Evolutionary conservation across 1,140 invertebrate species (phyloP), one percentile per base, ranked within the genome.

Genomic region (Zaprionus taronus): DNA sequence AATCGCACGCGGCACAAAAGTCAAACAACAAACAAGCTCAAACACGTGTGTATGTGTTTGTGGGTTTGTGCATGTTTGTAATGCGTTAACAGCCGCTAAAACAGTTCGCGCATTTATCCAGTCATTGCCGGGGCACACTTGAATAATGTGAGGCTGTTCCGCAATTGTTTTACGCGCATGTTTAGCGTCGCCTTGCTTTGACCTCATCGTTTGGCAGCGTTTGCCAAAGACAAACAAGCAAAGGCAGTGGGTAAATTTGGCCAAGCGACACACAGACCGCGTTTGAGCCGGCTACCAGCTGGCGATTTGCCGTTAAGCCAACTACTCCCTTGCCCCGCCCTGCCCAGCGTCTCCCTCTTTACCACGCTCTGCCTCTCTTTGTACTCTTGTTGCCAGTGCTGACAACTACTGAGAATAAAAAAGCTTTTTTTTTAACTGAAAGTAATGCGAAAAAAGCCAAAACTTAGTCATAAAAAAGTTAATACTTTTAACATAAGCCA

Each of bases 91-190:
- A 63, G 70, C 17, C 56, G 66, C 57, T 17, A 44, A 77, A 72
- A 56, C 36, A 53, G 49, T 56, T 62, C 41, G 51, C 70, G 66
- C 61, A 72, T 65, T 11, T 56, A 51, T 51, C 20, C 20, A 49
- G 14, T 62, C 47, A 36, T 61, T 57, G 64, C 38, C 67, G 58
- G 58, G 65, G 44, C 64, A 63, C 34, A 85, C 63, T 38, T 26
- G 24, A 71, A 72, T 81, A 83, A 87, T 87, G 75, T 80, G 77
- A 57, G 72, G 80, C 69, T 80, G 80, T 86, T 87, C 83, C 83
- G 83, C 80, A 87, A 86, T 83, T 87, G 79, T 82, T 87, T 83
- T 83, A 68, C 65, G 82, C 49, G 51, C 70, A 47, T 63, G 71
- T 62, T 69, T 62, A 55, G 65, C 72, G 28, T 60, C 36, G 47